Percentiles rank a stretch among this genome's conserved stretches.
phyloP scores from a whole-genome alignment of 1,140 invertebrate genomes.

The Chelonus insularis region DNA sequence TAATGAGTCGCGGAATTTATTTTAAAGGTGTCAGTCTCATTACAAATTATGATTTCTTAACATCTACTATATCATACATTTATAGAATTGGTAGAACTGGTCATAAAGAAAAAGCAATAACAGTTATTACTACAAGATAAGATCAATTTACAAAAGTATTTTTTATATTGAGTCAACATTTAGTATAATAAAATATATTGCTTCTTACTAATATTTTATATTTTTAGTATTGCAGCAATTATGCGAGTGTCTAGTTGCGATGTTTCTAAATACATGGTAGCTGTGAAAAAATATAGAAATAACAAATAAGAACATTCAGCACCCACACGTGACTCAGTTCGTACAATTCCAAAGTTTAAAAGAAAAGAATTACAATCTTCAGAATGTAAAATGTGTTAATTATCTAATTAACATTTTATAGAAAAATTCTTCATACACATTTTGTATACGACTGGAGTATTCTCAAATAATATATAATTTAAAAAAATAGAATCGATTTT shows the following conservation, averaged over 20 bases:
- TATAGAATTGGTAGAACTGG: conserved; percentile 91
- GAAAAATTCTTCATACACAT: no score
- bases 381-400: neutral
- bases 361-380: conserved; percentile 26
- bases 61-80: conserved; percentile 89
- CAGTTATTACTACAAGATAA: conserved; percentile 92
- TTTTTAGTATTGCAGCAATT: conserved; percentile 79
- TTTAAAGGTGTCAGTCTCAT: conserved; percentile 97
- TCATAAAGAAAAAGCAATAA: conserved; percentile 82
- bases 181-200: conserved; percentile 15
- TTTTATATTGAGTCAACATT: neutral
- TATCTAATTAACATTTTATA: no score
- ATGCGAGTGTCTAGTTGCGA: conserved; percentile 86
- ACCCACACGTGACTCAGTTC: conserved; percentile 67
- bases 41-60: conserved; percentile 97
- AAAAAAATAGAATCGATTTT: no score
- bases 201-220: conserved; percentile 30
- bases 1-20: conserved; percentile 96
- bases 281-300: conserved; percentile 74
- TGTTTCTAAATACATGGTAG: conserved; percentile 87
- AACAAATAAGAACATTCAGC: conserved; percentile 65
- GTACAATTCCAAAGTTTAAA: conserved; percentile 60
- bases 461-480: no score
- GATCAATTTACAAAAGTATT: conserved; percentile 77
- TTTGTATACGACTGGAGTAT: no score